Base-by-base conservation (phyloP, 2,888 invertebrate genomes). In the Villa cingulata region DNA sequence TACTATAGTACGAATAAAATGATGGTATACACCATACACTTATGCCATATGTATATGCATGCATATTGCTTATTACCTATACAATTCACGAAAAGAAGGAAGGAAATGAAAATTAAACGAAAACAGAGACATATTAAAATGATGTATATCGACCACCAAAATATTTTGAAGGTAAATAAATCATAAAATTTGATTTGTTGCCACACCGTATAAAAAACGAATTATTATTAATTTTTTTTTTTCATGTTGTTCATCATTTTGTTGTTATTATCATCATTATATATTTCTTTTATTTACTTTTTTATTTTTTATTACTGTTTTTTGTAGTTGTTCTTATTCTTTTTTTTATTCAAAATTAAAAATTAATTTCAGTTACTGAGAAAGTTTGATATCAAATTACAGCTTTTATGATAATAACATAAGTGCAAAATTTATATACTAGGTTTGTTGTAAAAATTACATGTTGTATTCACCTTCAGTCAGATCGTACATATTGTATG, bases 161-260 rank as follows among this genome's bases (percentile, higher is more conserved):
- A 41, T 46, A 32, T 32, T 32, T 32, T 41, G 41, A 42, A 37
- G 27, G 37, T 43, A 48, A 48, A 48, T 48, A 48, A 48, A 48
- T 48, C 48, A 48, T 43, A 48, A 48, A n/a, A 48, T 44, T 40
- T 48, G 48, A 48, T 48, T 44, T 48, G 44, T 37, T 41, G 19
- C 43, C 36, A 19, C 36, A 19, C 41, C 32, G 37, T 38, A 43
- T 32, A 12, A 32, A 32, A 32, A 12, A 9, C 12, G 29, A 12
- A 12, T 9, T 14, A n/a, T n/a, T 32, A 14, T 3, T 32, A 4
- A 23, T 23, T 23, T 23, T 23, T 23, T 4, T 23, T 23, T 23
- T n/a, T n/a, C n/a, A n/a, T 23, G 23, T 23, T 23, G 4, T 23
- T 23, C 7, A 6, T 23, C 7, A 6, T 23, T 23, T 23, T 23